Conservation (phyloP, 2,113 vertebrate species). For the Cyphomyrus plagiostoma region DNA sequence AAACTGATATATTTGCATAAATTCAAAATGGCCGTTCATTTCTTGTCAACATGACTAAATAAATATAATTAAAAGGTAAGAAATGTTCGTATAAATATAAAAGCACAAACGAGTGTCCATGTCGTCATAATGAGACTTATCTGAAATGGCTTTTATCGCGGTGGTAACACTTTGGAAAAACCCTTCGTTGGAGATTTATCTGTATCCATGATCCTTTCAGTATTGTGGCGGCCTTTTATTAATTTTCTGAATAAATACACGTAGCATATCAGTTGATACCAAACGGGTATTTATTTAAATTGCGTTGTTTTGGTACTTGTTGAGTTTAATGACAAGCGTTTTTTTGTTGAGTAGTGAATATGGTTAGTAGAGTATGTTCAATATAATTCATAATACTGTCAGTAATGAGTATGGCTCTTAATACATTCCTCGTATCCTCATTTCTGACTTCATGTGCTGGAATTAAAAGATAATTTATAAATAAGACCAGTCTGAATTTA, state of each 20-base stretch:
- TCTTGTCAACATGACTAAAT: not conserved
- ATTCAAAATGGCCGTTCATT: conserved; percentile 16
- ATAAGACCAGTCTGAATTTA: not conserved
- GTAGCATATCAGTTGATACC: not conserved
- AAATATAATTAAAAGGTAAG: not conserved
- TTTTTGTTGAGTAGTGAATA: not conserved
- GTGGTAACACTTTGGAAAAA: not conserved
- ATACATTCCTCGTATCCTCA: not conserved
- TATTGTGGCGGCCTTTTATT: not conserved
- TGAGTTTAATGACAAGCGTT: not conserved
- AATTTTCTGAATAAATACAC: not conserved
- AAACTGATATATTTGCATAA: conserved; percentile 16
- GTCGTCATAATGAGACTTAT: not conserved
- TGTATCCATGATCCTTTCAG: not conserved
- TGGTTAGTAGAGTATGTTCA: not conserved
- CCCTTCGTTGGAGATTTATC: not conserved
- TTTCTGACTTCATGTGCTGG: not conserved
- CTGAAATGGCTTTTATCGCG: not conserved
- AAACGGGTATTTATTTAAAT: not conserved
- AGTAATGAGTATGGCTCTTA: not conserved
- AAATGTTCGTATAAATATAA: not conserved
- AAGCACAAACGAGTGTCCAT: not conserved
- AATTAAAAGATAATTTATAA: not conserved
- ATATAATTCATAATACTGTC: not conserved
- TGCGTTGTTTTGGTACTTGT: not conserved